phyloP scores from a whole-genome alignment of 1,140 invertebrate species.

The Gonioctena quinquepunctata region DNA sequence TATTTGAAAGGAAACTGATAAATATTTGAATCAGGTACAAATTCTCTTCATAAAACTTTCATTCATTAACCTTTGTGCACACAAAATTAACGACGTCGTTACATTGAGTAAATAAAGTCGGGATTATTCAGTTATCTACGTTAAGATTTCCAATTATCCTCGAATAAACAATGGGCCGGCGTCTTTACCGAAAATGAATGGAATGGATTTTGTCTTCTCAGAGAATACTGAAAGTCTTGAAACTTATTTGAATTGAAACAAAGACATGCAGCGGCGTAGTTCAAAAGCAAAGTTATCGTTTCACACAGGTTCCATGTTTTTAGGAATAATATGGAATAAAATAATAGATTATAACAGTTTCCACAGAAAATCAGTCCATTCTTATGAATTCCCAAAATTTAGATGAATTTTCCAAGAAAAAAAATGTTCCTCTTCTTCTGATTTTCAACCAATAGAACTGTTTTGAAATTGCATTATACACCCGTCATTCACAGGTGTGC shows the following conservation, averaged over 20 bases:
- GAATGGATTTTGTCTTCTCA: background rate
- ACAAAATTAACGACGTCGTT: constrained; percentile 11
- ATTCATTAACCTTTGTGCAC: constrained; percentile 11
- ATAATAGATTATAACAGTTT: no score
- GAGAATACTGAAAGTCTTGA: background rate
- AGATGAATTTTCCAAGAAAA: background rate
- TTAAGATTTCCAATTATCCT: constrained; percentile 6
- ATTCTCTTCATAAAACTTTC: background rate
- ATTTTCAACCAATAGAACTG: no score
- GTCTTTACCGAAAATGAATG: background rate
- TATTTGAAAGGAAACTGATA: no score
- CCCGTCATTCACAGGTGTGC: no score
- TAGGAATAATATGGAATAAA: no score
- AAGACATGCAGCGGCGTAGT: background rate
- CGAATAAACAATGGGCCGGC: background rate
- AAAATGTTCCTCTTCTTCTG: background rate
- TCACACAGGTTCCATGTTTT: no score
- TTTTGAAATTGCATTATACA: no score
- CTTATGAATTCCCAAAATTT: no score
- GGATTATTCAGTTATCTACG: constrained; percentile 9
- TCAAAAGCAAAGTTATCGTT: no score
- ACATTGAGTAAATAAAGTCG: constrained; percentile 12
- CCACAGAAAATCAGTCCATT: no score
- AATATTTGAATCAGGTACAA: no score
- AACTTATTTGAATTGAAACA: background rate